Evolutionary conservation across 2,113 vertebrate genomes (phyloP).

Genomic region (Meriones unguiculatus): DNA sequence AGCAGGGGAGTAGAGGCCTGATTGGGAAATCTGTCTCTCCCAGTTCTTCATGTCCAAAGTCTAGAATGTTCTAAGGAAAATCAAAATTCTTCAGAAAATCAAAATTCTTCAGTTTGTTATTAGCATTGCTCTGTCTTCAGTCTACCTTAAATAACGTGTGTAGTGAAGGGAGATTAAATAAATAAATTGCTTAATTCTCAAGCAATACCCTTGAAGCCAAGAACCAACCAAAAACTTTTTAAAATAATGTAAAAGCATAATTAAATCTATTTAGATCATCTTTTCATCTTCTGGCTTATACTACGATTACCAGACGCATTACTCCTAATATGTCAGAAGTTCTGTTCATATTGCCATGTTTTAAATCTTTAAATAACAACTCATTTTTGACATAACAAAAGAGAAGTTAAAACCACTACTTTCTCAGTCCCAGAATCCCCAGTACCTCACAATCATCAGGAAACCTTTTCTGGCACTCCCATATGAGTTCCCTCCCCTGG

Average conservation of each 20-base stretch:
- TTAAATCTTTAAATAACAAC: not conserved
- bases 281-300: not conserved
- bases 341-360: not conserved
- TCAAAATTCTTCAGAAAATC: not conserved
- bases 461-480: not conserved
- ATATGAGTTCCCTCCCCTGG: too few species aligned
- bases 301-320: not conserved
- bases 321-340: not conserved
- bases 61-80: not conserved
- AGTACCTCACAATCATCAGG: not conserved
- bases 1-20: not conserved
- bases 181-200: conserved; percentile 25
- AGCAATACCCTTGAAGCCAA: not conserved
- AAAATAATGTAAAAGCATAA: not conserved
- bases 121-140: not conserved
- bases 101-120: not conserved
- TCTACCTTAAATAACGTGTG: not conserved
- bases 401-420: not conserved
- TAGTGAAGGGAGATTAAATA: not conserved
- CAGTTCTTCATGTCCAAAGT: not conserved
- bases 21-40: not conserved
- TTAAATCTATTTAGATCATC: conserved; percentile 21
- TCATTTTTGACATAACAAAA: not conserved
- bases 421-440: not conserved
- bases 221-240: not conserved